Conservation (phyloP, 1,140 invertebrate species). For the Halesus radiatus region DNA sequence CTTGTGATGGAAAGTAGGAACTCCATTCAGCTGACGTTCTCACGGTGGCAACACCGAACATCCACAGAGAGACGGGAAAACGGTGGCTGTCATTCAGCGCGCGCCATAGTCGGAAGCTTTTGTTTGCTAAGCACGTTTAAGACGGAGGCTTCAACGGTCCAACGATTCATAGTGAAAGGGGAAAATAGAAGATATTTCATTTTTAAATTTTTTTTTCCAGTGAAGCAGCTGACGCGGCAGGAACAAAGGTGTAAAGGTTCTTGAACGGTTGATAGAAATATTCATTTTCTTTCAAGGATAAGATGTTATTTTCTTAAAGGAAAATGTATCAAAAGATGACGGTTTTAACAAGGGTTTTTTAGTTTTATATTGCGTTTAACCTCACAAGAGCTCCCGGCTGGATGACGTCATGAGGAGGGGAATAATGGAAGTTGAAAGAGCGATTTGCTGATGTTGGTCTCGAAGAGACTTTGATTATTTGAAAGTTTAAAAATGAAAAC, state of each 20-base stretch:
- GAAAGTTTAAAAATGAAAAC: not conserved
- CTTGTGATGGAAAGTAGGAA: not conserved
- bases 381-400: too few relatives aligned
- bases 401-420: too few relatives aligned
- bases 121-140: constrained; percentile 38
- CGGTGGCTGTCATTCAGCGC: constrained; percentile 20
- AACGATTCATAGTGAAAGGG: not conserved
- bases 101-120: not conserved
- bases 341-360: too few relatives aligned
- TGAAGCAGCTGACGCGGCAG: not conserved
- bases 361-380: too few relatives aligned
- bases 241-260: not conserved
- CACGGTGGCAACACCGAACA: not conserved
- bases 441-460: not conserved
- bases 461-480: too few relatives aligned
- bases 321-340: too few relatives aligned
- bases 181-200: not conserved
- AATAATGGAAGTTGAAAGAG: too few relatives aligned
- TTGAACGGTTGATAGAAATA: too few relatives aligned
- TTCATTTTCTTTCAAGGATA: too few relatives aligned
- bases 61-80: not conserved
- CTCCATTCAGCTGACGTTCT: not conserved
- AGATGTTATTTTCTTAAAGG: too few relatives aligned
- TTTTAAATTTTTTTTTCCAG: not conserved
- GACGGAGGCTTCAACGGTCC: not conserved